Percentiles rank a stretch among this genome's conserved stretches.
phyloP scores from a whole-genome alignment of 2,113 vertebrate species.

The Megalops atlanticus region DNA sequence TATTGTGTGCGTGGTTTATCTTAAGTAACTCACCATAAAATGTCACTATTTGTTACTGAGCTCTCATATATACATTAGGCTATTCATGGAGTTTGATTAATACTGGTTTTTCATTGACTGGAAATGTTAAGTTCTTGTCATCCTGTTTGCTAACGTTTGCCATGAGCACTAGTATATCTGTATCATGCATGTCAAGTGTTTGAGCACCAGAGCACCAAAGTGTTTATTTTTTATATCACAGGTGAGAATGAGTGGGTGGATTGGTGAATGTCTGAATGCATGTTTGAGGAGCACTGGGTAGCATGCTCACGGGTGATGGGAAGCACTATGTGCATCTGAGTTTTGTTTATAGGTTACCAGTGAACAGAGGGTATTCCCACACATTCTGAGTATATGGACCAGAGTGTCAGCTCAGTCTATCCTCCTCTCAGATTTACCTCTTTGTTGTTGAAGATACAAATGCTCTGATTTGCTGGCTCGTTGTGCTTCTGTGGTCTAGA shows the following conservation, averaged over 20 bases:
- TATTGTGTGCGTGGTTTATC: background rate
- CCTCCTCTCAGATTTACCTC: no score
- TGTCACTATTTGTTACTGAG: background rate
- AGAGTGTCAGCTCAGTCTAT: no score
- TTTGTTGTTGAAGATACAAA: no score
- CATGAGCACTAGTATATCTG: background rate
- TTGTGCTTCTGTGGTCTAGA: no score
- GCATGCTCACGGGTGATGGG: background rate
- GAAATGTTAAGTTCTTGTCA: background rate
- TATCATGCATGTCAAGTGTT: background rate
- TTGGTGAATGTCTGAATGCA: background rate
- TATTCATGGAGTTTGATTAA: no score
- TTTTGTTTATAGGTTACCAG: background rate
- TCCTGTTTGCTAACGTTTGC: background rate
- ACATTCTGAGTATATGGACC: no score
- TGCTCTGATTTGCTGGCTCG: no score
- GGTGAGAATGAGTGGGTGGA: background rate
- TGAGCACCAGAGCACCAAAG: background rate
- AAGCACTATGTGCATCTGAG: background rate
- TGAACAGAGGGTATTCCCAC: conserved; percentile 19
- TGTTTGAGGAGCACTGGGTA: conserved; percentile 13
- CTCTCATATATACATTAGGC: background rate
- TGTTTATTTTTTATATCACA: background rate
- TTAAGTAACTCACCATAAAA: background rate
- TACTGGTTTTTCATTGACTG: background rate